Evolutionary conservation across 2,888 invertebrate species (phyloP).

Genomic region (Lottia scabra): DNA sequence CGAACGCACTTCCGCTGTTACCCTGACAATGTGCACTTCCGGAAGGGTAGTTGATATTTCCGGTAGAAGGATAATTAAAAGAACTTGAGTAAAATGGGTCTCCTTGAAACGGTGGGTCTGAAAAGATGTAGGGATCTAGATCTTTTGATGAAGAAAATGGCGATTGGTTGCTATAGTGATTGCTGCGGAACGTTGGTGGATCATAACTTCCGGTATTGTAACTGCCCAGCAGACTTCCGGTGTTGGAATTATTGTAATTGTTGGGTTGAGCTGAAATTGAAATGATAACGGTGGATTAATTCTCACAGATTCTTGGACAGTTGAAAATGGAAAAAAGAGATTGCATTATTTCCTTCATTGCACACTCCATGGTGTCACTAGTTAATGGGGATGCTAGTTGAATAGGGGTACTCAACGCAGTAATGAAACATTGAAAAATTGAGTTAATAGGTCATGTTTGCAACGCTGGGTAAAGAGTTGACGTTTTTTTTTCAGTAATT

Average conservation of each 20-base stretch:
- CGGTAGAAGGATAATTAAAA: constrained; percentile 4
- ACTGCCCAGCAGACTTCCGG: constrained; percentile 18
- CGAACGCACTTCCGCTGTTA: constrained; percentile 55
- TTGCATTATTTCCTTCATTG: too few species aligned
- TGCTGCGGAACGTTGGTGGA: constrained; percentile 1
- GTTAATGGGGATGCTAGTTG: too few species aligned
- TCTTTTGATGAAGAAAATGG: constrained; percentile 3
- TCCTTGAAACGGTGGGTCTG: constrained; percentile 10
- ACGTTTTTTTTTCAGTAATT: too few species aligned
- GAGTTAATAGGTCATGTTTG: constrained; percentile 6
- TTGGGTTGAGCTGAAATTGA: constrained; percentile 8
- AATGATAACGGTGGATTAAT: not conserved
- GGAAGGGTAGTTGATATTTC: constrained; percentile 36
- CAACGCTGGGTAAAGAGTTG: too few species aligned
- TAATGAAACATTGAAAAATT: not conserved
- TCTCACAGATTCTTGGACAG: too few species aligned
- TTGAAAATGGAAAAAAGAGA: too few species aligned
- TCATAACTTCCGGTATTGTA: constrained; percentile 20
- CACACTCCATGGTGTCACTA: too few species aligned
- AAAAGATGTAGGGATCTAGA: constrained; percentile 5
- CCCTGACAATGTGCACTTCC: constrained; percentile 40
- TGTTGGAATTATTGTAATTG: constrained; percentile 6
- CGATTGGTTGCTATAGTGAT: constrained; percentile 4
- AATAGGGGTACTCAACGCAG: too few species aligned
- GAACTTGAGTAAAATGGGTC: constrained; percentile 9